phyloP scores from a whole-genome alignment of 2,113 vertebrate species.

The Empidonax traillii region DNA sequence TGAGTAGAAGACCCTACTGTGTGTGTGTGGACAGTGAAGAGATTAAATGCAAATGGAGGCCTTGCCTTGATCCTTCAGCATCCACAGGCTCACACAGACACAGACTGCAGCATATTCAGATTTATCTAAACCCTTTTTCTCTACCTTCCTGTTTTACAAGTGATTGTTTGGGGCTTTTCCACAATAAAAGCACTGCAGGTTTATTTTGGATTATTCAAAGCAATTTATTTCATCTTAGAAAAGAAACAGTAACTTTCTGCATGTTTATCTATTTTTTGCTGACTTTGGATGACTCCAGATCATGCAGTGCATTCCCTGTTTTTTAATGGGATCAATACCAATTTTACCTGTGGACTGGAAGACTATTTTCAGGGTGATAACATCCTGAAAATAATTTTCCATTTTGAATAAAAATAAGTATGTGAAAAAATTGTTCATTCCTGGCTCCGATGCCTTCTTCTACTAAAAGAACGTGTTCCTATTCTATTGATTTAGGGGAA shows the following conservation, averaged over 20 bases:
- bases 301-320: not conserved
- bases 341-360: not conserved
- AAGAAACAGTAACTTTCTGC: not conserved
- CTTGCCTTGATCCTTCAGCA: not conserved
- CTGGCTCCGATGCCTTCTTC: not conserved
- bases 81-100: not conserved
- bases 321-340: not conserved
- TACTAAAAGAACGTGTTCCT: not conserved
- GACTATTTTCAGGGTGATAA: not conserved
- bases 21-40: not conserved
- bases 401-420: not conserved
- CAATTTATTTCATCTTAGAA: not conserved
- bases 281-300: not conserved
- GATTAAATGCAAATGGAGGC: not conserved
- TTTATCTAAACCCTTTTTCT: not conserved
- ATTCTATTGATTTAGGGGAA: not conserved
- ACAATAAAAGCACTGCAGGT: not conserved
- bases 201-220: not conserved
- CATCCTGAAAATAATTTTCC: not conserved
- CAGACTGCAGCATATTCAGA: not conserved
- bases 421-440: not conserved
- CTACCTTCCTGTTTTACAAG: not conserved
- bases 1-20: not conserved
- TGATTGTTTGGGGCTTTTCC: not conserved
- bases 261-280: not conserved